Evolutionary conservation across 1,140 invertebrate genomes (phyloP).

Genomic region (Bombus pyrosoma): DNA sequence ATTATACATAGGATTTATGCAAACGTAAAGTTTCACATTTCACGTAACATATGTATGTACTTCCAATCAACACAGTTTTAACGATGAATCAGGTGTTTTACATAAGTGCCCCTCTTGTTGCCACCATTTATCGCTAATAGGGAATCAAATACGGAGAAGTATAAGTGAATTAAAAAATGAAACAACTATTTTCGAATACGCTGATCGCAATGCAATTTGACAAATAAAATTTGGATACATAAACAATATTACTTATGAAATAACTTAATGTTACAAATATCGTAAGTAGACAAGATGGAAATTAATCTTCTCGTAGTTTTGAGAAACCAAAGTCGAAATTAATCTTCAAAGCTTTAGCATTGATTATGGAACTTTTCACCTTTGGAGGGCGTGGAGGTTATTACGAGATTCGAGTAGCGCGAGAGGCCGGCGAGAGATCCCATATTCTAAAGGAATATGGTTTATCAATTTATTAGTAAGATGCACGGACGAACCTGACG

Average conservation of each 20-base stretch:
- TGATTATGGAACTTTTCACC: background rate
- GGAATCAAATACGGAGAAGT: no score
- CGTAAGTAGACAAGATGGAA: background rate
- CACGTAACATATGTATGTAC: background rate
- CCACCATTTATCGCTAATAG: no score
- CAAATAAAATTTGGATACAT: no score
- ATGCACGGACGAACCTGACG: background rate
- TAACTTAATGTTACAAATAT: background rate
- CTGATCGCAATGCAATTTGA: no score
- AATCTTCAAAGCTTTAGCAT: background rate
- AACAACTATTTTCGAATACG: no score
- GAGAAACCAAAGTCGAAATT: background rate
- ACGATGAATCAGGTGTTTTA: background rate
- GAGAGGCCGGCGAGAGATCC: background rate
- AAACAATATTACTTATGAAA: background rate
- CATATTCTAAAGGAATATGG: background rate
- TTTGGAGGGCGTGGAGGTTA: background rate
- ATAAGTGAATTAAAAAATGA: no score
- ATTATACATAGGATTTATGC: background rate
- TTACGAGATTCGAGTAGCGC: background rate
- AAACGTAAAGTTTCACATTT: background rate
- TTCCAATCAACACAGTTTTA: background rate
- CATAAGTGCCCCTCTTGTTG: no score
- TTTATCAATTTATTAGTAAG: conserved; percentile 1
- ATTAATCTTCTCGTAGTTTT: background rate